A percentile compares a stretch with the other conserved stretches of the same genome.
Evolutionary conservation across 2,888 invertebrate genomes (phyloP).

Genomic region (Andrena camellia): DNA sequence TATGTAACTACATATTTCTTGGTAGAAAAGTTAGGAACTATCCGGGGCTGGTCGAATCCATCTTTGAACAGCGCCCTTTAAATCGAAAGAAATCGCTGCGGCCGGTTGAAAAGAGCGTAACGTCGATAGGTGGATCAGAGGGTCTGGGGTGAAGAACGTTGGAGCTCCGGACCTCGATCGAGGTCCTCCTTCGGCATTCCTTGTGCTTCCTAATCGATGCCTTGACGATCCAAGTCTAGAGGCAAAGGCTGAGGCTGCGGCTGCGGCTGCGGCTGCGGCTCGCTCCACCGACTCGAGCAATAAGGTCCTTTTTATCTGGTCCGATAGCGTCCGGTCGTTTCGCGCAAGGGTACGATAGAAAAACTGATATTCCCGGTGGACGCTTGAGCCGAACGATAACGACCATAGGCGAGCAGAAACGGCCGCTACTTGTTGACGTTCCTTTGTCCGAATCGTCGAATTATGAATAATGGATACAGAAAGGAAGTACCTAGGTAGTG

Average conservation of each 20-base stretch:
- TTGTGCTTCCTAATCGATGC: not conserved
- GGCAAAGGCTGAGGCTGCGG: not conserved
- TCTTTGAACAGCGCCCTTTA: no score
- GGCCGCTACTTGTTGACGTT: conserved; percentile 51
- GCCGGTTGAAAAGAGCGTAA: not conserved
- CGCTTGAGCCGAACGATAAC: conserved; percentile 27
- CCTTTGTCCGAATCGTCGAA: conserved; percentile 35
- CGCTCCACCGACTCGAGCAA: not conserved
- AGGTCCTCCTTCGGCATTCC: not conserved
- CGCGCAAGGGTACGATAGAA: conserved; percentile 11
- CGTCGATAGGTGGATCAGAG: not conserved
- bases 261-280: not conserved
- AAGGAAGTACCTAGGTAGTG: not conserved
- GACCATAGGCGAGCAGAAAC: conserved; percentile 17
- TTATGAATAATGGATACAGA: conserved; percentile 56
- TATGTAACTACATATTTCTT: no score
- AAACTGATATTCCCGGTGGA: conserved; percentile 19
- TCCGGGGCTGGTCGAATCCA: no score
- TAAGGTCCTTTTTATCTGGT: conserved; percentile 22
- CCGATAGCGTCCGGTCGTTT: conserved; percentile 5
- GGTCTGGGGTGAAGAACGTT: not conserved
- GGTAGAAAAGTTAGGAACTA: no score
- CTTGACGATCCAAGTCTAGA: not conserved
- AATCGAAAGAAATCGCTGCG: not conserved
- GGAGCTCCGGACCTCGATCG: not conserved